Percentiles rank a stretch among this genome's conserved stretches.
These are phyloP conservation scores for Diorhabda elongata DNA, from an alignment of 1,140 invertebrate genomes.

Conservation along the genomic window DNA sequence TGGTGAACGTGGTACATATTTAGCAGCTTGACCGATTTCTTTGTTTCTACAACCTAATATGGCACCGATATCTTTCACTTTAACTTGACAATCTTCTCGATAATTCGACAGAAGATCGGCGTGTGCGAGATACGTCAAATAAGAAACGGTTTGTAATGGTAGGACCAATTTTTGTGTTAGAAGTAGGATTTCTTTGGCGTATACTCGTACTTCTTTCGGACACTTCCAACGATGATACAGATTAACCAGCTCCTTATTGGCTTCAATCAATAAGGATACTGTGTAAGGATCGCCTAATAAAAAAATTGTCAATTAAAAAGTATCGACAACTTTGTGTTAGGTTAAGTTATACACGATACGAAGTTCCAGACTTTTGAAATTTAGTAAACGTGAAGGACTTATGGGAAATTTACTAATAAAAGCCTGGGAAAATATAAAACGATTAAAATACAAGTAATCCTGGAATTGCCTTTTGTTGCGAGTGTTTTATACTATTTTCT, in stretches of 20 bases:
- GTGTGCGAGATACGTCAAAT: slow-evolving; percentile 15
- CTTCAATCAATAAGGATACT: slow-evolving; percentile 6
- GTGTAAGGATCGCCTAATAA: background rate
- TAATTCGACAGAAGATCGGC: slow-evolving; percentile 13
- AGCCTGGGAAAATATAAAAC: too few species aligned
- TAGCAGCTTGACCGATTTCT: slow-evolving; percentile 4
- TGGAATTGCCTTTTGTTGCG: too few species aligned
- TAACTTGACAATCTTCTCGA: slow-evolving; percentile 16
- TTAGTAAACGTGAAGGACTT: too few species aligned
- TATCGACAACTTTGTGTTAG: too few species aligned
- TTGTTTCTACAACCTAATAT: slow-evolving; percentile 12
- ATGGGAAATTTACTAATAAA: too few species aligned
- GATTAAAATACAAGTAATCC: too few species aligned
- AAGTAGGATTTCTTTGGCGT: slow-evolving; percentile 11
- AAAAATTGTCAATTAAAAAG: background rate
- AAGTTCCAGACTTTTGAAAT: too few species aligned
- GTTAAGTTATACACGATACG: too few species aligned
- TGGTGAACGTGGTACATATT: background rate
- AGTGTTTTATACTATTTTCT: too few species aligned
- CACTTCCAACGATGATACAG: slow-evolving; percentile 13
- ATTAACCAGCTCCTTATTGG: slow-evolving; percentile 12
- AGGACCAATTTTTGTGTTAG: slow-evolving; percentile 22
- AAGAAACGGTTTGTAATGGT: slow-evolving; percentile 6
- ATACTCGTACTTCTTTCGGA: slow-evolving; percentile 18
- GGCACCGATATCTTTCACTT: slow-evolving; percentile 18